Percentiles rank a stretch among this genome's conserved stretches.
These are phyloP conservation scores for Dermatemys mawii DNA, from an alignment of 2,113 vertebrate species.

Conservation along the genomic window DNA sequence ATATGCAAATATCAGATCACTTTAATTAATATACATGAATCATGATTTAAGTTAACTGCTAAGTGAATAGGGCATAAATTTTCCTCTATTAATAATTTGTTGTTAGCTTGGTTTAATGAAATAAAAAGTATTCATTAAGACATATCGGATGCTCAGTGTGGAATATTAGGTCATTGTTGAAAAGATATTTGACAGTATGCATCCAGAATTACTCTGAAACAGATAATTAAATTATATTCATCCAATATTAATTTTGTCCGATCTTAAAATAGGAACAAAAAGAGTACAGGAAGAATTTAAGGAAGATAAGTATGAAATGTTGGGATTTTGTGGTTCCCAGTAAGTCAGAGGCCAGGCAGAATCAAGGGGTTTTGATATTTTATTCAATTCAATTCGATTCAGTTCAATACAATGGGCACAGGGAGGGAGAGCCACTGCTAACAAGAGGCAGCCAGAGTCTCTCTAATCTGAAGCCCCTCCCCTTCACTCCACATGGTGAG, in stretches of 20 bases:
- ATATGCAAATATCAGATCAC: background rate
- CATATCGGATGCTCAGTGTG: background rate
- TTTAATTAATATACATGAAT: background rate
- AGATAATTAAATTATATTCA: background rate
- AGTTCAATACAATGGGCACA: too few species aligned
- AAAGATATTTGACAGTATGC: background rate
- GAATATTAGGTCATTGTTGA: background rate
- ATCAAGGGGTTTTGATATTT: too few species aligned
- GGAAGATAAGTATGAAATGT: background rate
- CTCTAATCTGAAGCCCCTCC: too few species aligned
- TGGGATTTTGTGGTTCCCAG: too few species aligned
- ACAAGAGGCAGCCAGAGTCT: too few species aligned
- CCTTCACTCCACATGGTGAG: too few species aligned
- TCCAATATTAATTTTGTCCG: background rate
- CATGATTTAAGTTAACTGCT: background rate
- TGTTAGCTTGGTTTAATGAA: background rate
- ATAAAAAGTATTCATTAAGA: background rate
- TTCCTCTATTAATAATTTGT: background rate
- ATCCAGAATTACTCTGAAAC: background rate
- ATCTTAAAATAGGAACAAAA: background rate
- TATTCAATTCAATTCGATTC: too few species aligned
- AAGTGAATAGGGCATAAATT: background rate
- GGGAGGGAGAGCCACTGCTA: too few species aligned
- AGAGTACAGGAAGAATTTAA: slow-evolving; percentile 27
- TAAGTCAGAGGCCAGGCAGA: too few species aligned